phyloP scores from a whole-genome alignment of 2,113 vertebrate species.

The Ictalurus furcatus region DNA sequence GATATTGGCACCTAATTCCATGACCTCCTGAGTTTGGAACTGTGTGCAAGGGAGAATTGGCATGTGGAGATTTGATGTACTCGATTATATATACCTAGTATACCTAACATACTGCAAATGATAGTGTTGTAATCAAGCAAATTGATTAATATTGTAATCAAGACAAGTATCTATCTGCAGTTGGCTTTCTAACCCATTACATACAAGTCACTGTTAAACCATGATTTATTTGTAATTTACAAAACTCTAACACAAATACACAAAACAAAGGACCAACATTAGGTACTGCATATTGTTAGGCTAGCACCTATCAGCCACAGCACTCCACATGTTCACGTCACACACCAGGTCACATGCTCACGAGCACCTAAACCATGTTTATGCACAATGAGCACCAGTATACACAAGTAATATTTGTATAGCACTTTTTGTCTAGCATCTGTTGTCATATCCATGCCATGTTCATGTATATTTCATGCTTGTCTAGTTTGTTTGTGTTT shows the following conservation, averaged over 20 bases:
- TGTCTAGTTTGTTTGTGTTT: not conserved
- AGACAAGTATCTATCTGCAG: not conserved
- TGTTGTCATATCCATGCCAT: not conserved
- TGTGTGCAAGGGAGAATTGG: not conserved
- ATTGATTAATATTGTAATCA: not conserved
- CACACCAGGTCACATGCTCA: not conserved
- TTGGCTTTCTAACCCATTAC: not conserved
- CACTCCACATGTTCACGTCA: not conserved
- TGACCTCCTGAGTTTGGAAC: conserved; percentile 3
- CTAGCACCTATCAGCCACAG: not conserved
- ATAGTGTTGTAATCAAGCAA: not conserved
- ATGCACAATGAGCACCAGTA: not conserved
- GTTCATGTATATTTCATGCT: not conserved
- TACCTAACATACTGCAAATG: not conserved
- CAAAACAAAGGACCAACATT: not conserved
- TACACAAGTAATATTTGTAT: not conserved
- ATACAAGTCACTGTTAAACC: not conserved
- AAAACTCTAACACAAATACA: not conserved
- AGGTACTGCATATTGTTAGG: not conserved
- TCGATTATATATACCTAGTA: not conserved
- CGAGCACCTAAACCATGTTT: not conserved
- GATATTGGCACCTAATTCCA: not conserved
- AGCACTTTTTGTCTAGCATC: not conserved
- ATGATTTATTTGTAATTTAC: not conserved
- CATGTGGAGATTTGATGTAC: not conserved